phyloP scores from a whole-genome alignment of 2,888 invertebrate genomes.

The Drosophila fulvimacula region DNA sequence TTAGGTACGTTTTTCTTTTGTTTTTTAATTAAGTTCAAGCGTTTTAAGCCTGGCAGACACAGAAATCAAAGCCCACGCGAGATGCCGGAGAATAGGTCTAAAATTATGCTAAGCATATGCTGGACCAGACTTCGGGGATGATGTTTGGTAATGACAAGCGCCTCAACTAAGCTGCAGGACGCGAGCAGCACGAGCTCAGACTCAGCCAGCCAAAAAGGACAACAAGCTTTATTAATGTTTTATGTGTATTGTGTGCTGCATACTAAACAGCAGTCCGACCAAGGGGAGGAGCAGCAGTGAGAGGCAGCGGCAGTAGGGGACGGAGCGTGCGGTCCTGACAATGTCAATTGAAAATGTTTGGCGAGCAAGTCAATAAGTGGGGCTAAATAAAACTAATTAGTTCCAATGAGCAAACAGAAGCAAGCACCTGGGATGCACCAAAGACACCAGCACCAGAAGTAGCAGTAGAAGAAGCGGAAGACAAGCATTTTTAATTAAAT shows the following conservation, averaged over 20 bases:
- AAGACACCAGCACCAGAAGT: background rate
- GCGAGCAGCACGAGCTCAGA: constrained; percentile 26
- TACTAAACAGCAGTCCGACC: constrained; percentile 57
- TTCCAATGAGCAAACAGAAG: constrained; percentile 71
- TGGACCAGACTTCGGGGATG: constrained; percentile 36
- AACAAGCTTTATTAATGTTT: constrained; percentile 81
- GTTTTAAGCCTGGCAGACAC: constrained; percentile 34
- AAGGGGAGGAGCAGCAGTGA: background rate
- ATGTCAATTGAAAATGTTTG: constrained; percentile 78
- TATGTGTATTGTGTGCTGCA: constrained; percentile 76
- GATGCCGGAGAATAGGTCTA: constrained; percentile 44
- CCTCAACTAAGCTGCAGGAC: constrained; percentile 30
- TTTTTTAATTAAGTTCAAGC: constrained; percentile 62
- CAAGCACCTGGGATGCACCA: constrained; percentile 51
- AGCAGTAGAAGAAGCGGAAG: constrained; percentile 17
- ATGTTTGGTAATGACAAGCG: constrained; percentile 77
- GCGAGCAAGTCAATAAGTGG: constrained; percentile 63
- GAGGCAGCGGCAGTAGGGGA: background rate
- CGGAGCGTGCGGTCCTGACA: constrained; percentile 44
- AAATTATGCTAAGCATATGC: constrained; percentile 79
- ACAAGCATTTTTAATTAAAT: constrained; percentile 76
- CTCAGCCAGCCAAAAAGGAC: constrained; percentile 74
- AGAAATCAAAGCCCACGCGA: constrained; percentile 52
- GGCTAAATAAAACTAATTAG: constrained; percentile 76
- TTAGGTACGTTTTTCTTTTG: constrained; percentile 14